These are phyloP conservation scores for Pyrrhia umbra DNA, from an alignment of 2,888 invertebrate genomes.

Conservation along the genomic window DNA sequence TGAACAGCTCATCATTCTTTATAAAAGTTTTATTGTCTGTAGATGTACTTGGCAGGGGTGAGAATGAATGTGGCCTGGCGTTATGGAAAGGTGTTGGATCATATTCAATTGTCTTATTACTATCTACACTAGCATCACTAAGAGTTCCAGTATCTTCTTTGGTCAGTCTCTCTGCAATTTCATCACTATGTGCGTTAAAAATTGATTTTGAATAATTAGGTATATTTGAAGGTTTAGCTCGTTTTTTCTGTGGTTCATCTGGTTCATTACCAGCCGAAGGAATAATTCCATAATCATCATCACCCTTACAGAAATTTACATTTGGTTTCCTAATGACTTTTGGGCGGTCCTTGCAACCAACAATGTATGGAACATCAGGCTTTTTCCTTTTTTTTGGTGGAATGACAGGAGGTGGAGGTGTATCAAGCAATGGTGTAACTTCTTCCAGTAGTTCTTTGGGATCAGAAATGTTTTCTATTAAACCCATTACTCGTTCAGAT, in stretches of 20 bases:
- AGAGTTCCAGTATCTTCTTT: slow-evolving; percentile 39
- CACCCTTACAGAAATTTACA: slow-evolving; percentile 61
- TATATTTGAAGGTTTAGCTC: slow-evolving; percentile 48
- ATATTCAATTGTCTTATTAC: slow-evolving; percentile 65
- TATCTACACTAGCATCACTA: slow-evolving; percentile 63
- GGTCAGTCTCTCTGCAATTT: slow-evolving; percentile 55
- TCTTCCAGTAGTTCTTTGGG: slow-evolving; percentile 46
- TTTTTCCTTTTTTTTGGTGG: slow-evolving; percentile 66
- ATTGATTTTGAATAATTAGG: slow-evolving; percentile 64
- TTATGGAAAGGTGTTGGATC: slow-evolving; percentile 10
- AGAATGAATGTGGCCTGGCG: slow-evolving; percentile 60
- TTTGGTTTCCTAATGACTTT: slow-evolving; percentile 42
- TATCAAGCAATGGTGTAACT: slow-evolving; percentile 9
- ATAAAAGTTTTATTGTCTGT: slow-evolving; percentile 67
- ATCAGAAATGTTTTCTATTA: slow-evolving; percentile 34
- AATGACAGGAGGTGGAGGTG: slow-evolving; percentile 50
- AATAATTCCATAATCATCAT: slow-evolving; percentile 62
- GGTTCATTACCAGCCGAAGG: slow-evolving; percentile 12
- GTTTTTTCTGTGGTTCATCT: slow-evolving; percentile 41
- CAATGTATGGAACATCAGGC: slow-evolving; percentile 65
- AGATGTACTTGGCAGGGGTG: slow-evolving; percentile 77
- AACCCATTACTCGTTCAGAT: slow-evolving; percentile 30
- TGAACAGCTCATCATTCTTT: slow-evolving; percentile 72
- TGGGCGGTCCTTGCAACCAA: slow-evolving; percentile 66
- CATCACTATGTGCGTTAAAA: slow-evolving; percentile 68